Base-by-base conservation (phyloP, 2,797 vertebrate genomes). In the Hafferia zeledoni region DNA sequence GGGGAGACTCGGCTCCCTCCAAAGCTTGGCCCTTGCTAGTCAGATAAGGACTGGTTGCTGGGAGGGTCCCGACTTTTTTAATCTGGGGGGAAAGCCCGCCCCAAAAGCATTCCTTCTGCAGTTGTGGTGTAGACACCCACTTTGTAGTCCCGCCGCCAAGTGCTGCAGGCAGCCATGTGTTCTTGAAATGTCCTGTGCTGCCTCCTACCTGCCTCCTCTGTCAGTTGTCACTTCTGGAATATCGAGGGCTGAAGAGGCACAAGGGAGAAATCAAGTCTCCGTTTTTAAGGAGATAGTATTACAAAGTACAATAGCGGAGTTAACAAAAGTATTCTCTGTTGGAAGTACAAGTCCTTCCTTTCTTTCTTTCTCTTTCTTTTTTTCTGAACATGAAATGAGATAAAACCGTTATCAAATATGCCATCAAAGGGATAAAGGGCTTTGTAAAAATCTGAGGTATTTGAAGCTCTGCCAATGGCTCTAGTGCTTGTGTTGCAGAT, bases 341-440 rank as follows among this genome's bases (percentile, higher is more conserved):
- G 87, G 75, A 92, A 94, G 89, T 59, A 68, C 75, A 93, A 95
- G 75, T 92, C 78, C 70, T 41, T 87, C 81, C 94, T 77, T 74
- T 88, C 43, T 85, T 56, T 55, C n/a, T 85, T 30, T 67, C 41
- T 50, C 52, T 82, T 41, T 81, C 60, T 55, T 86, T 53, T 53
- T 11, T 3, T 5, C 47, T 57, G 56, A 92, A 87, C 81, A 60
- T 92, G 91, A 93, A 94, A 94, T 76, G 92, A 97, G 96, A 97
- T 97, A 97, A 97, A 96, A 94, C 83, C 92, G 87, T 97, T 97
- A 97, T 95, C 96, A 97, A 97, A 97, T 97, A 95, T 95, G 85
- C 95, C 89, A 96, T 97, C 96, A 97, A 97, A 97, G 83, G 96
- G 82, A 96, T 96, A 95, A 91, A 96, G 91, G 78, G 83, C 92